phyloP scores from a whole-genome alignment of 2,888 invertebrate genomes.

The Apamea epomidion region DNA sequence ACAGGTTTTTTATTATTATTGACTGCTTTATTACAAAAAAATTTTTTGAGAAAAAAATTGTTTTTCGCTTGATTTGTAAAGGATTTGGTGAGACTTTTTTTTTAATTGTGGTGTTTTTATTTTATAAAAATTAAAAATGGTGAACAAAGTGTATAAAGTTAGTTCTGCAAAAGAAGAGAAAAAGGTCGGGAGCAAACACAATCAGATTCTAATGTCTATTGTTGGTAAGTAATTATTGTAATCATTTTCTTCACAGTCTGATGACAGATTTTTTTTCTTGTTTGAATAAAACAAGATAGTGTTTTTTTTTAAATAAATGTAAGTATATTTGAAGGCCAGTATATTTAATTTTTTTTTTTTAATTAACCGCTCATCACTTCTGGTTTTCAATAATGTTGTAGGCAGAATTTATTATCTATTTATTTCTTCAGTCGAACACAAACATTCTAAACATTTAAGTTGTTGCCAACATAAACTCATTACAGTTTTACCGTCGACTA shows the following conservation, averaged over 20 bases:
- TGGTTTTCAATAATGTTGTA: no score
- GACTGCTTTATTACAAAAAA: not conserved
- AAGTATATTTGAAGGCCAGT: no score
- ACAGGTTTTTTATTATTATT: not conserved
- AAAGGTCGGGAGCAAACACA: constrained; percentile 81
- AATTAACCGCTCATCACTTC: no score
- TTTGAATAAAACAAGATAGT: not conserved
- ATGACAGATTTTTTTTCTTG: not conserved
- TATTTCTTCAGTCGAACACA: not conserved
- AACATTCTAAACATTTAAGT: not conserved
- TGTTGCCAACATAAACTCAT: not conserved
- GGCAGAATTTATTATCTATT: not conserved
- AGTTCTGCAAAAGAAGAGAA: constrained; percentile 68
- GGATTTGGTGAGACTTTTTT: not conserved
- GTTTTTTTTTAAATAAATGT: not conserved
- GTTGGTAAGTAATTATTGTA: constrained; percentile 78
- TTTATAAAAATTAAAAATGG: constrained; percentile 75
- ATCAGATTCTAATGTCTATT: constrained; percentile 86
- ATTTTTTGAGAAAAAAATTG: not conserved
- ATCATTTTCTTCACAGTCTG: constrained; percentile 7
- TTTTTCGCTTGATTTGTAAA: not conserved
- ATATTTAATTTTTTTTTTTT: no score
- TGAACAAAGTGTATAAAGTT: constrained; percentile 83
- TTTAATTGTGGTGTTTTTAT: not conserved
- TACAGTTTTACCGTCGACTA: not conserved